Conservation (phyloP, 1,140 invertebrate species). For the Drosophila asahinai region DNA sequence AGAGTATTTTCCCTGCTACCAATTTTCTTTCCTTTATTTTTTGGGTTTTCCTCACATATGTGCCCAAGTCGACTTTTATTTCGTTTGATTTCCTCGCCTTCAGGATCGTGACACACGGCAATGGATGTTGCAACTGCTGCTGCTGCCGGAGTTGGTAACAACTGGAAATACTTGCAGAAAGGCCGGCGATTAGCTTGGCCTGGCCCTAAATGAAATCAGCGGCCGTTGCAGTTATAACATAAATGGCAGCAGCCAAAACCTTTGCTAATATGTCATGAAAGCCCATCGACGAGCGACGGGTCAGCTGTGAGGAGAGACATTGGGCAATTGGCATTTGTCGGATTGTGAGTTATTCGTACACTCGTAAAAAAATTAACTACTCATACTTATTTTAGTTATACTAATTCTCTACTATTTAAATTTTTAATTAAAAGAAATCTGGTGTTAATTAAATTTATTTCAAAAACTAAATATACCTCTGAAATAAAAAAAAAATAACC, state of each 20-base stretch:
- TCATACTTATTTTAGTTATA: too few species aligned
- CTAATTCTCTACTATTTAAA: too few species aligned
- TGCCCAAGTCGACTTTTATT: slow-evolving; percentile 30
- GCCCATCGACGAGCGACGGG: slow-evolving; percentile 31
- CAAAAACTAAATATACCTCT: too few species aligned
- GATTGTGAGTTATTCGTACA: slow-evolving; percentile 6
- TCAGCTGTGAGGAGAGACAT: slow-evolving; percentile 25
- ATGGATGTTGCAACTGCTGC: slow-evolving; percentile 41
- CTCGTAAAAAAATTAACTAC: neutral
- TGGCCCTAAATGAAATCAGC: slow-evolving; percentile 53
- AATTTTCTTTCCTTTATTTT: neutral
- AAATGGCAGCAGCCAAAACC: slow-evolving; percentile 37
- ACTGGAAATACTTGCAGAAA: slow-evolving; percentile 25
- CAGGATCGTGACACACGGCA: slow-evolving; percentile 75
- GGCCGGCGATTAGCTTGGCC: slow-evolving; percentile 39
- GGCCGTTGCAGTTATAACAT: slow-evolving; percentile 46
- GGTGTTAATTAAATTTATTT: too few species aligned
- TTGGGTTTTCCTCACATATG: slow-evolving; percentile 33
- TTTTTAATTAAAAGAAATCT: too few species aligned
- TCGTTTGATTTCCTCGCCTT: slow-evolving; percentile 64
- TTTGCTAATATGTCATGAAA: slow-evolving; percentile 52
- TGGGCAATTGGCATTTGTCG: slow-evolving; percentile 47
- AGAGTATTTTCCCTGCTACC: slow-evolving; percentile 1
- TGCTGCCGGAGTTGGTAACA: slow-evolving; percentile 5
- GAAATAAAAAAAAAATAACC: too few species aligned